phyloP scores from a whole-genome alignment of 1,140 invertebrate genomes.

The Yoshiicerus persimilis region DNA sequence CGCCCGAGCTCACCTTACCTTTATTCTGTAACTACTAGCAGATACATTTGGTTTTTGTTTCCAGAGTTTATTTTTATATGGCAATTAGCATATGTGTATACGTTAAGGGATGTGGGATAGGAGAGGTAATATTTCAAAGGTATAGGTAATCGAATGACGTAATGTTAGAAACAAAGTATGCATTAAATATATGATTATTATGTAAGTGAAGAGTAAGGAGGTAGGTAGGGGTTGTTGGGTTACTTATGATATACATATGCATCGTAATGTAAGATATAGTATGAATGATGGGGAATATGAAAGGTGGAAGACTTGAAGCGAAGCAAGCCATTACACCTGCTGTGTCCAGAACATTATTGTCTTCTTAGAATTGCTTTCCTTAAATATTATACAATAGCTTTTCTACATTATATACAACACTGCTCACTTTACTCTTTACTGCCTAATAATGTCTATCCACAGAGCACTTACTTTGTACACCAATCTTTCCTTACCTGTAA shows the following conservation, averaged over 20 bases:
- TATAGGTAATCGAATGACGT: not conserved
- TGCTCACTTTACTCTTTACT: not conserved
- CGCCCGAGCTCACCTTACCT: not conserved
- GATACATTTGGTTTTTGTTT: too few species aligned
- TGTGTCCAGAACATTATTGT: conserved; percentile 36
- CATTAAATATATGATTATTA: not conserved
- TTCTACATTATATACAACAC: not conserved
- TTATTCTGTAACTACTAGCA: too few species aligned
- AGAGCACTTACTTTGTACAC: not conserved
- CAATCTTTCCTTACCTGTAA: not conserved
- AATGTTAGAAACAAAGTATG: not conserved
- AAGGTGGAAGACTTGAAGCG: not conserved
- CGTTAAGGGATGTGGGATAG: not conserved
- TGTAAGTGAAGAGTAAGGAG: not conserved
- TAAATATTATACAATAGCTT: conserved; percentile 3
- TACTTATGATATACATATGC: not conserved
- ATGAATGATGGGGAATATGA: conserved; percentile 4
- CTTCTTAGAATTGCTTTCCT: conserved; percentile 33
- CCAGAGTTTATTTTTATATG: not conserved
- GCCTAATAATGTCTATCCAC: not conserved
- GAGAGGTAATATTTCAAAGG: not conserved
- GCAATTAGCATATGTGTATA: not conserved
- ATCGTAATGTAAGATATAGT: not conserved
- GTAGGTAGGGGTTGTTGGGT: not conserved
- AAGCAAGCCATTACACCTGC: conserved; percentile 31